Percentiles rank a stretch among this genome's conserved stretches.
Evolutionary conservation across 2,888 invertebrate genomes (phyloP).

Genomic region (Lamellibrachia satsuma): DNA sequence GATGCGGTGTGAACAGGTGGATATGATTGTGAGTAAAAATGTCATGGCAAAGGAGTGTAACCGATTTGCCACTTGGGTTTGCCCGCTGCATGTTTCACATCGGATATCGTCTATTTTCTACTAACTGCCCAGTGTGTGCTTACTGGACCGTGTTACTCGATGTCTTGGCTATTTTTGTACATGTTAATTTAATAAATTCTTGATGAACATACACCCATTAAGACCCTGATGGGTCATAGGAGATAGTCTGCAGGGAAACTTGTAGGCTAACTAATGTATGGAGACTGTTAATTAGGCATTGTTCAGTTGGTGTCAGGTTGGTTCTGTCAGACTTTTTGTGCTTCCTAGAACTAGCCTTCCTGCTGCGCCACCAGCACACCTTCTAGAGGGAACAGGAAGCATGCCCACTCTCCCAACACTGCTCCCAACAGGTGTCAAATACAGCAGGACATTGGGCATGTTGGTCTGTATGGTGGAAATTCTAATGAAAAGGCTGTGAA

Average conservation of each 20-base stretch:
- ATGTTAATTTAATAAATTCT: constrained; percentile 17
- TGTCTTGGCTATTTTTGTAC: constrained; percentile 20
- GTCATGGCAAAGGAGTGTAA: constrained; percentile 20
- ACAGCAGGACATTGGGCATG: neutral
- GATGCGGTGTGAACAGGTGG: constrained; percentile 23
- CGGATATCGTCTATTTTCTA: constrained; percentile 17
- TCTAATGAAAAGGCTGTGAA: constrained; percentile 21
- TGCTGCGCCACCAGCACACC: constrained; percentile 8
- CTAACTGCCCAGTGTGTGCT: constrained; percentile 14
- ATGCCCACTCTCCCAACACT: constrained; percentile 5
- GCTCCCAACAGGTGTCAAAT: constrained; percentile 22
- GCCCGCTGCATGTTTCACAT: neutral
- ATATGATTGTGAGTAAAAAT: constrained; percentile 13
- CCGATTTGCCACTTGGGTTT: neutral
- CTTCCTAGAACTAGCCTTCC: constrained; percentile 20
- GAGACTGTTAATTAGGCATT: constrained; percentile 21
- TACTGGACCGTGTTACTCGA: neutral
- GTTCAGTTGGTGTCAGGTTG: neutral
- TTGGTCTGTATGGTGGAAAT: constrained; percentile 3
- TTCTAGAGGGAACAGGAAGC: constrained; percentile 3
- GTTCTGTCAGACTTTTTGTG: constrained; percentile 20
- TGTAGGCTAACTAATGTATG: neutral
- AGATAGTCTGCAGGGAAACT: neutral
- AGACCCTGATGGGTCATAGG: constrained; percentile 12
- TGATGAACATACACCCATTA: neutral